Evolutionary conservation across 2,113 vertebrate species (phyloP).

Genomic region (Nothobranchius kuhntae): DNA sequence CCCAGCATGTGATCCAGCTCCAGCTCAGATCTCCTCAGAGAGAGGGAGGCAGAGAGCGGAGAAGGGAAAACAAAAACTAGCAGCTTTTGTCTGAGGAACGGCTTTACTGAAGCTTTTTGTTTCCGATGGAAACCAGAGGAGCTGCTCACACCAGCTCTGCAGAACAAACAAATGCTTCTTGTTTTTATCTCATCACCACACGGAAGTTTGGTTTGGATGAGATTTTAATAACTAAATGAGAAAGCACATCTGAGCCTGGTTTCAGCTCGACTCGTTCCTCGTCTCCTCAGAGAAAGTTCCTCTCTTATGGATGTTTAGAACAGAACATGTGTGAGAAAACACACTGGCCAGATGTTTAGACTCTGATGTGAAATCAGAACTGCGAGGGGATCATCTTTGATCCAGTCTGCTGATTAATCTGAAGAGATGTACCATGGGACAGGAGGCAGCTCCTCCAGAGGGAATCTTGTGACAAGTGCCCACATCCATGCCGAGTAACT

Average conservation of each 20-base stretch:
- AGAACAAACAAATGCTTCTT: background rate
- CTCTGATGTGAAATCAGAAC: background rate
- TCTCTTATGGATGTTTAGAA: no score
- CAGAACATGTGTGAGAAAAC: no score
- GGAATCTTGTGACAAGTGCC: slow-evolving; percentile 22
- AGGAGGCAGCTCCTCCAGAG: slow-evolving; percentile 19
- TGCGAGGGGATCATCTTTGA: background rate
- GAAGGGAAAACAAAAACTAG: background rate
- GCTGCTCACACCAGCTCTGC: background rate
- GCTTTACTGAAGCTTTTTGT: background rate
- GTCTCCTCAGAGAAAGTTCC: no score
- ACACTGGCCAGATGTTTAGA: no score
- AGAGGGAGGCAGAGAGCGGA: background rate
- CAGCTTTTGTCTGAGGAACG: background rate
- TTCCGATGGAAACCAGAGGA: slow-evolving; percentile 6
- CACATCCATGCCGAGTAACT: background rate
- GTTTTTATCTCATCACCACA: background rate
- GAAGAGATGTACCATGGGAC: background rate
- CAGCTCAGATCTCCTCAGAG: slow-evolving; percentile 5
- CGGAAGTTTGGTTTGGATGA: background rate
- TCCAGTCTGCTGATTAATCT: background rate
- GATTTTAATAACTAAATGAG: background rate
- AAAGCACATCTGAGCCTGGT: no score
- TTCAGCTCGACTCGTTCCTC: no score
- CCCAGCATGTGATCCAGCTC: background rate